Evolutionary conservation across 2,113 vertebrate species (phyloP), one percentile per base, ranked within the genome.

Genomic region (Polypterus bichir): DNA sequence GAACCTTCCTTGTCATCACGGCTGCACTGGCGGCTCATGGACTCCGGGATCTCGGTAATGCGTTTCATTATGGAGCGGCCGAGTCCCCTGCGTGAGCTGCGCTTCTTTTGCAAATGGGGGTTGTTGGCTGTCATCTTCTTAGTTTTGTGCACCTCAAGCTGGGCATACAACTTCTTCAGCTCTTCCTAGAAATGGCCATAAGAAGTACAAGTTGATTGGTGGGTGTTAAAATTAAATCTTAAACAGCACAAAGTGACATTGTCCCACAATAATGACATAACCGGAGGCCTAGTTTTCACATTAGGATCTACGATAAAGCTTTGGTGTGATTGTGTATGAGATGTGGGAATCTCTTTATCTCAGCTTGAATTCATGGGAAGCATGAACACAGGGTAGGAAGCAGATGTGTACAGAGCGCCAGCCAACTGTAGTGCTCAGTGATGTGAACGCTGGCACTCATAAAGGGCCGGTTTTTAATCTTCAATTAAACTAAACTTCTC

Each of bases 151-250:
- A 86, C 81, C 80, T 98, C 92, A 62, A 98, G 79, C 77, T 95
- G 92, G 49, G 79, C 64, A 62, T 98, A 98, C 59, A 98, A 86
- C 81, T 94, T 94, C 83, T 93, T 96, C 70, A 98, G 74, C 76
- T 98, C 96, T 45, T 93, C 92, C 96, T 98, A 64, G 1, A 59
- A 57, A 57, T 73, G 27, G 27, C 27, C 27, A 27, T 27, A n/a
- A 9, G 8, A 27, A 8, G 51, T 45, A 44, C 3, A 53, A 10
- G n/a, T 27, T 5, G 4, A 51, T 48, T n/a, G 47, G 49, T 46
- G 27, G 27, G 27, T 27, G 27, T 27, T 27, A 27, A 27, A 27
- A 27, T 27, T 27, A 27, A 27, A 27, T 27, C 27, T 27, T 53
- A 53, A n/a, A 7, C 51, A 8, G 51, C 51, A n/a, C 51, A 8